phyloP scores from a whole-genome alignment of 2,888 invertebrate species.

The Seira sanloemensis region DNA sequence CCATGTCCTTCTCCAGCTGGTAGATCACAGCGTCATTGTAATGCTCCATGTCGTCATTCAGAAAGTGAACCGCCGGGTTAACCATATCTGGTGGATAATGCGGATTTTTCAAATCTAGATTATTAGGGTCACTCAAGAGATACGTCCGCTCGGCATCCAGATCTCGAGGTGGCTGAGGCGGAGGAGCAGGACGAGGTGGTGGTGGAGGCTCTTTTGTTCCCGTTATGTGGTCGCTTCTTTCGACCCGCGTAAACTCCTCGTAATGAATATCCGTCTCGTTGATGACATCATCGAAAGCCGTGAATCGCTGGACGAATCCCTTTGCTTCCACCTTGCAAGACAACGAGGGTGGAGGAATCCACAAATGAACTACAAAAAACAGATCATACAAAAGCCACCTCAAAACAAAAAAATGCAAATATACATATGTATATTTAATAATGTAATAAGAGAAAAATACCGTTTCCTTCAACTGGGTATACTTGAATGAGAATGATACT shows the following conservation, averaged over 20 bases:
- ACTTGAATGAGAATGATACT: slow-evolving; percentile 33
- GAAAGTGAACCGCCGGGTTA: slow-evolving; percentile 23
- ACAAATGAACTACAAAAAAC: slow-evolving; percentile 23
- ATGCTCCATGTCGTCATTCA: not conserved
- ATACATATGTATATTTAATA: not conserved
- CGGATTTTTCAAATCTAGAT: slow-evolving; percentile 33
- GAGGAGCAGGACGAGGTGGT: slow-evolving; percentile 24
- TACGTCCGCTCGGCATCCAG: not conserved
- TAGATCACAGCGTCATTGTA: slow-evolving; percentile 44
- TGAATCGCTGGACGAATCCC: not conserved
- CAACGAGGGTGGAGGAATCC: not conserved
- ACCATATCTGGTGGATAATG: slow-evolving; percentile 40
- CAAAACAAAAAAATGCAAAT: not conserved
- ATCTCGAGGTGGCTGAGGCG: not conserved
- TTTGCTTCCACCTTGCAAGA: slow-evolving; percentile 16
- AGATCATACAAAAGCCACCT: not conserved
- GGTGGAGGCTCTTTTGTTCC: slow-evolving; percentile 10
- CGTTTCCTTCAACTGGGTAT: slow-evolving; percentile 24
- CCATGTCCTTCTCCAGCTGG: slow-evolving; percentile 7
- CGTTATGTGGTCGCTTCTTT: slow-evolving; percentile 24
- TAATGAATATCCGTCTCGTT: slow-evolving; percentile 60
- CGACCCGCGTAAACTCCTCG: not conserved
- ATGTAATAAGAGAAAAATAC: not conserved
- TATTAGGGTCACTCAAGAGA: slow-evolving; percentile 2
- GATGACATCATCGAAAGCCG: not conserved